A percentile compares a stretch with the other conserved stretches of the same genome.
These are phyloP conservation scores for Mus caroli DNA, from an alignment of 2,797 vertebrate genomes.

Conservation along the genomic window DNA sequence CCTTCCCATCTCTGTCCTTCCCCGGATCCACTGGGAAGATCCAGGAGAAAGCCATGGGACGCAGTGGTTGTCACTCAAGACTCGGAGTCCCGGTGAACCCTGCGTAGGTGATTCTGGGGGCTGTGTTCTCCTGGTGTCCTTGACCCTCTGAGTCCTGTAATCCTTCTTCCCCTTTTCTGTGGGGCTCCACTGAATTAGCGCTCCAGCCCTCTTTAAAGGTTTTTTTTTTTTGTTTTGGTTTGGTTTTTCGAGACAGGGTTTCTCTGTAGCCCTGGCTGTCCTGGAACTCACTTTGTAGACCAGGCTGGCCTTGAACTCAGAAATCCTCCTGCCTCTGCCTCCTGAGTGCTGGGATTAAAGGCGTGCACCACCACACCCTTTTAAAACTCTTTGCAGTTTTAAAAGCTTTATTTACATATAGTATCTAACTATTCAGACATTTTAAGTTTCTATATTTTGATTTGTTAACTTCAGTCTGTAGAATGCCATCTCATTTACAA, in stretches of 20 bases:
- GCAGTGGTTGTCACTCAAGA: not conserved
- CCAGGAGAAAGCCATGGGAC: not conserved
- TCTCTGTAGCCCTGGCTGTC: too few relatives aligned
- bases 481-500: conserved; percentile 35
- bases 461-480: conserved; percentile 48
- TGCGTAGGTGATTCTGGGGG: not conserved
- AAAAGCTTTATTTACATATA: not conserved
- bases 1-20: not conserved
- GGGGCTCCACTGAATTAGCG: not conserved
- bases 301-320: too few relatives aligned
- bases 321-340: too few relatives aligned
- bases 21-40: not conserved
- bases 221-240: too few relatives aligned
- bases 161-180: not conserved
- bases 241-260: too few relatives aligned
- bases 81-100: not conserved
- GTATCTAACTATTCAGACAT: not conserved
- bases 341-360: too few relatives aligned
- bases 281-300: too few relatives aligned
- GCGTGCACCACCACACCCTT: too few relatives aligned
- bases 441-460: conserved; percentile 48
- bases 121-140: not conserved
- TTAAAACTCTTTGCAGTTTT: conserved; percentile 39
- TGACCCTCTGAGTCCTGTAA: not conserved
- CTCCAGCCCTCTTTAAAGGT: not conserved